Percentiles rank a stretch among this genome's conserved stretches.
These are phyloP conservation scores for Latrodectus elegans DNA, from an alignment of 2,888 invertebrate genomes.

Conservation along the genomic window DNA sequence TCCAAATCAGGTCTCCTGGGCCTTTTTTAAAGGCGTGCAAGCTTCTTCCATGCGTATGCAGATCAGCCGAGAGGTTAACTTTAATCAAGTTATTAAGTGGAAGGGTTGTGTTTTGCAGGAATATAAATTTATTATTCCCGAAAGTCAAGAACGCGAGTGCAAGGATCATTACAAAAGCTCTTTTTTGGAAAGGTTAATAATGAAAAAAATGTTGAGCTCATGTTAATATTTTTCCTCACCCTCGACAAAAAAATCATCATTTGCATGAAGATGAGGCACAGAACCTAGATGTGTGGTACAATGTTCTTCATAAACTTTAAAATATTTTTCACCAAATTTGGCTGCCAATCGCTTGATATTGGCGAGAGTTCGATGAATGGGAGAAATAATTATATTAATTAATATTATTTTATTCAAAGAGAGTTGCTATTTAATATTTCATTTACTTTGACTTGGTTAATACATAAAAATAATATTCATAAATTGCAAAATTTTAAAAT, in stretches of 20 bases:
- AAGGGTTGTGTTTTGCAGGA: slow-evolving; percentile 54
- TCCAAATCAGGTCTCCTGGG: slow-evolving; percentile 54
- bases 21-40: slow-evolving; percentile 67
- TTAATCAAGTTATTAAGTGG: slow-evolving; percentile 68
- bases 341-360: slow-evolving; percentile 19
- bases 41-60: slow-evolving; percentile 44
- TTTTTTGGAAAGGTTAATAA: slow-evolving; percentile 37
- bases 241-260: slow-evolving; percentile 33
- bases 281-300: slow-evolving; percentile 19
- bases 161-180: slow-evolving; percentile 62
- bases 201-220: slow-evolving; percentile 27
- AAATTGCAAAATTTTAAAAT: too few relatives aligned
- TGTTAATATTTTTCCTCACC: slow-evolving; percentile 18
- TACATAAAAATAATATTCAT: too few relatives aligned
- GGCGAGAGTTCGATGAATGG: background rate
- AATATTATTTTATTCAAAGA: too few relatives aligned
- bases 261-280: slow-evolving; percentile 53
- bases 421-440: too few relatives aligned
- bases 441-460: too few relatives aligned
- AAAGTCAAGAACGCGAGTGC: slow-evolving; percentile 31
- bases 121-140: slow-evolving; percentile 67
- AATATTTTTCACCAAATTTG: slow-evolving; percentile 27
- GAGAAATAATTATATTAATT: too few relatives aligned
- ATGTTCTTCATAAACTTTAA: slow-evolving; percentile 27
- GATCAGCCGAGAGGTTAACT: slow-evolving; percentile 65